Conservation (phyloP, 1,140 invertebrate genomes). For the Ostrea edulis region DNA sequence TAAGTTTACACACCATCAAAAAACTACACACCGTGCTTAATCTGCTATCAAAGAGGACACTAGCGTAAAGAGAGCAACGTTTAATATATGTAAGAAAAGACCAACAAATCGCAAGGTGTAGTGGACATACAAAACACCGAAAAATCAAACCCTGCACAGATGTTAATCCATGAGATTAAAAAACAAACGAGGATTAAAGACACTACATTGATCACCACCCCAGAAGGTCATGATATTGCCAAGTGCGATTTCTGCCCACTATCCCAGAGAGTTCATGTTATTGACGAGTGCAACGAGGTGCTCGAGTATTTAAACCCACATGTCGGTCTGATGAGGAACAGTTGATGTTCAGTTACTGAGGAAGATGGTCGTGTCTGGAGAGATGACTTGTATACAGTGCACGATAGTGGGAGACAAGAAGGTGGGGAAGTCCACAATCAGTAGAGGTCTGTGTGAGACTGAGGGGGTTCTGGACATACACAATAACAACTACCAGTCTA, state of each 20-base stretch:
- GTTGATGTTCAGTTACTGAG: slow-evolving; percentile 7
- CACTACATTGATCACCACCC: neutral
- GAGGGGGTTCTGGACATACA: neutral
- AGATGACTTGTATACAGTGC: slow-evolving; percentile 48
- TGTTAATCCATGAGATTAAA: neutral
- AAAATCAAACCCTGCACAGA: neutral
- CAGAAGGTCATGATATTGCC: neutral
- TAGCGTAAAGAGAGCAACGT: too few relatives aligned
- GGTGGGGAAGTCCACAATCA: slow-evolving; percentile 44
- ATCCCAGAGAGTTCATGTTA: neutral
- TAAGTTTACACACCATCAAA: neutral
- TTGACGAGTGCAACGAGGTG: slow-evolving; percentile 30
- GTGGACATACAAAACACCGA: neutral
- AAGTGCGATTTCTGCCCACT: neutral
- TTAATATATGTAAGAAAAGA: too few relatives aligned
- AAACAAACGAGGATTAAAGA: neutral
- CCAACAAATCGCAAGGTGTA: too few relatives aligned
- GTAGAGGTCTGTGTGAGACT: neutral
- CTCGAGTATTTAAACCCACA: neutral
- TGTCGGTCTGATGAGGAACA: neutral
- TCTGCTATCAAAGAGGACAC: too few relatives aligned
- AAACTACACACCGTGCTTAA: slow-evolving; percentile 11
- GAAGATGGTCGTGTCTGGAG: slow-evolving; percentile 37
- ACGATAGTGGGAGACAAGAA: slow-evolving; percentile 51
- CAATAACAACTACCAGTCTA: slow-evolving; percentile 4